phyloP scores from a whole-genome alignment of 2,888 invertebrate species.

The Drosophila bunnanda region DNA sequence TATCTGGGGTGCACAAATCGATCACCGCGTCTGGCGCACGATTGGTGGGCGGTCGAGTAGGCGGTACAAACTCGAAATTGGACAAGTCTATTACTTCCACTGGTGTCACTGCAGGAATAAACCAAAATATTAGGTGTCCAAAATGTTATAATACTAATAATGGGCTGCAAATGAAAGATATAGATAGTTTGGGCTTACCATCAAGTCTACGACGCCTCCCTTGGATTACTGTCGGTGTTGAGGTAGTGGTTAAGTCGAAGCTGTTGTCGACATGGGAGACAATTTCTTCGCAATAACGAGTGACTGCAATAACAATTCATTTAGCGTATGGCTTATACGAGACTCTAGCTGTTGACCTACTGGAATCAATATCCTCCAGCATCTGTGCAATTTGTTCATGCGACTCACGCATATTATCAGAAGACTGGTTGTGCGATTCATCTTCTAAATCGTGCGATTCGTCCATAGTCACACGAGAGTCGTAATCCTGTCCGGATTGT shows the following conservation, averaged over 20 bases:
- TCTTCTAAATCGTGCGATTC: no score
- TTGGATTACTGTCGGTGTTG: slow-evolving; percentile 30
- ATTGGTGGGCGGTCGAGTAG: not conserved
- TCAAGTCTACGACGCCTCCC: not conserved
- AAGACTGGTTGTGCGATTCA: not conserved
- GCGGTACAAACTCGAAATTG: not conserved
- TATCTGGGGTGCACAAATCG: slow-evolving; percentile 48
- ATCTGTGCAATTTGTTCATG: slow-evolving; percentile 1
- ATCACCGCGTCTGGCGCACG: slow-evolving; percentile 41
- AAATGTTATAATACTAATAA: not conserved
- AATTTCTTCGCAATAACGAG: slow-evolving; percentile 37
- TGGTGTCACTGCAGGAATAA: slow-evolving; percentile 8
- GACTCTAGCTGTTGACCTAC: slow-evolving; percentile 10
- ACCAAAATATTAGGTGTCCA: not conserved
- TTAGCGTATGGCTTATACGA: not conserved
- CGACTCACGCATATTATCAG: not conserved
- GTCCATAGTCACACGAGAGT: not conserved
- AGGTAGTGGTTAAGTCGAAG: not conserved
- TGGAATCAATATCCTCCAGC: slow-evolving; percentile 26
- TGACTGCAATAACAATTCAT: slow-evolving; percentile 26
- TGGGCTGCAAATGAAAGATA: not conserved
- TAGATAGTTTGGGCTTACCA: slow-evolving; percentile 25
- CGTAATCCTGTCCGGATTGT: no score
- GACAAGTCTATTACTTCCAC: slow-evolving; percentile 46
- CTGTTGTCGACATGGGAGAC: not conserved